These are phyloP conservation scores for Hedychridium roseum DNA, from an alignment of 2,888 invertebrate genomes.

Conservation along the genomic window DNA sequence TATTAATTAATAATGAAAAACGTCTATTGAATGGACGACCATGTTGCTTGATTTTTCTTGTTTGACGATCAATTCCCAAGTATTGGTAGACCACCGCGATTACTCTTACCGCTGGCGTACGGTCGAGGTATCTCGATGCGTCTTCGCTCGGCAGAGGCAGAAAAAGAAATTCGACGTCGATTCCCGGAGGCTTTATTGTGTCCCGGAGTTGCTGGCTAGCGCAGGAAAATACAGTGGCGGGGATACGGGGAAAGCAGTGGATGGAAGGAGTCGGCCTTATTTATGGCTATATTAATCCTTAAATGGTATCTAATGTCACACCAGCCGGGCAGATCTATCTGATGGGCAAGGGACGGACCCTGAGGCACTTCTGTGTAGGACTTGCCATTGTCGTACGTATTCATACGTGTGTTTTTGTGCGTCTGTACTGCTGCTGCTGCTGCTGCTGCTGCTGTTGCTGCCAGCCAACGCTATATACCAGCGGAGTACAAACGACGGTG, in stretches of 20 bases:
- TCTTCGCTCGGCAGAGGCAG: not conserved
- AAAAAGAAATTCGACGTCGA: not conserved
- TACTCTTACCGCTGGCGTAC: not conserved
- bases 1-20: too few relatives aligned
- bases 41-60: too few relatives aligned
- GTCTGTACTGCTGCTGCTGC: conserved; percentile 41
- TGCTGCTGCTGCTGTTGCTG: conserved; percentile 29
- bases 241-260: conserved; percentile 3
- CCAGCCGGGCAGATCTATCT: conserved; percentile 54
- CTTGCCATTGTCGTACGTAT: conserved; percentile 60
- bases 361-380: conserved; percentile 51
- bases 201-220: not conserved
- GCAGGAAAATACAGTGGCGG: conserved; percentile 17
- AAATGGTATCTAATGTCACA: conserved; percentile 64
- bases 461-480: conserved; percentile 37
- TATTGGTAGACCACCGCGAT: not conserved
- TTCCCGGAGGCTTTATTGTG: not conserved
- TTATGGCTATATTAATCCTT: conserved; percentile 65
- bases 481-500: conserved; percentile 61
- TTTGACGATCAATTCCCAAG: too few relatives aligned
- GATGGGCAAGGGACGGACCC: conserved; percentile 31
- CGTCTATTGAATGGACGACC: too few relatives aligned
- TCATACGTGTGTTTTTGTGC: conserved; percentile 62
- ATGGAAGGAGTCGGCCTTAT: conserved; percentile 42
- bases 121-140: not conserved